Conservation (phyloP, 2,888 invertebrate species). For the Empis livida region DNA sequence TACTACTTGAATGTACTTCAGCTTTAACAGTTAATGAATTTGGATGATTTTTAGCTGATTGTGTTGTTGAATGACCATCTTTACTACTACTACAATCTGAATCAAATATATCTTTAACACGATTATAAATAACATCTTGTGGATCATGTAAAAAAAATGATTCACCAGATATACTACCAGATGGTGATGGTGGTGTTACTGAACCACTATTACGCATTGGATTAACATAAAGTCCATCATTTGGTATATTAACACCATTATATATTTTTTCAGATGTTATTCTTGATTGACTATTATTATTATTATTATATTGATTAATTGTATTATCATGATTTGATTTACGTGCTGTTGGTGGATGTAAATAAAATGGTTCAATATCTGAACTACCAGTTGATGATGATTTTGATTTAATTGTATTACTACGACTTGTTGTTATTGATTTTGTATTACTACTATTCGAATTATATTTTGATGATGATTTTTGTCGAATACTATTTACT, state of each 20-base stretch:
- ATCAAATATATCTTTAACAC: slow-evolving; percentile 72
- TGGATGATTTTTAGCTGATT: slow-evolving; percentile 11
- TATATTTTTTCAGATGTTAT: slow-evolving; percentile 32
- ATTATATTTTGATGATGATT: slow-evolving; percentile 15
- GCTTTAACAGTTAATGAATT: slow-evolving; percentile 60
- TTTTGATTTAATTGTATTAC: slow-evolving; percentile 35
- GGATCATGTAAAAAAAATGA: slow-evolving; percentile 78
- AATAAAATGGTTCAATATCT: slow-evolving; percentile 55
- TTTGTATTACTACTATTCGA: slow-evolving; percentile 25
- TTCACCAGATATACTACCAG: slow-evolving; percentile 45
- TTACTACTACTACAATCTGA: slow-evolving; percentile 34
- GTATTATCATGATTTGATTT: slow-evolving; percentile 11
- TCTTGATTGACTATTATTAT: slow-evolving; percentile 19
- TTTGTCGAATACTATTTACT: slow-evolving; percentile 19
- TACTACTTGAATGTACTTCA: slow-evolving; percentile 67
- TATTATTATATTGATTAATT: background rate
- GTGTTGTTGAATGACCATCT: slow-evolving; percentile 16
- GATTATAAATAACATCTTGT: slow-evolving; percentile 66
- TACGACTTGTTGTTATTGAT: slow-evolving; percentile 31
- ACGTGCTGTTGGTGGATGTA: slow-evolving; percentile 51
- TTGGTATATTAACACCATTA: slow-evolving; percentile 27
- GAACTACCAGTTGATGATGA: slow-evolving; percentile 34
- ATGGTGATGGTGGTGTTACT: slow-evolving; percentile 42
- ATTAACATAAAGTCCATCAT: slow-evolving; percentile 71
- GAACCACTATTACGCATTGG: slow-evolving; percentile 49